A percentile compares a stretch with the other conserved stretches of the same genome.
These are phyloP conservation scores for Aurelia sp. DNA, from an alignment of 30 jellyfish, hydroid and myxozoan species.

Conservation along the genomic window DNA sequence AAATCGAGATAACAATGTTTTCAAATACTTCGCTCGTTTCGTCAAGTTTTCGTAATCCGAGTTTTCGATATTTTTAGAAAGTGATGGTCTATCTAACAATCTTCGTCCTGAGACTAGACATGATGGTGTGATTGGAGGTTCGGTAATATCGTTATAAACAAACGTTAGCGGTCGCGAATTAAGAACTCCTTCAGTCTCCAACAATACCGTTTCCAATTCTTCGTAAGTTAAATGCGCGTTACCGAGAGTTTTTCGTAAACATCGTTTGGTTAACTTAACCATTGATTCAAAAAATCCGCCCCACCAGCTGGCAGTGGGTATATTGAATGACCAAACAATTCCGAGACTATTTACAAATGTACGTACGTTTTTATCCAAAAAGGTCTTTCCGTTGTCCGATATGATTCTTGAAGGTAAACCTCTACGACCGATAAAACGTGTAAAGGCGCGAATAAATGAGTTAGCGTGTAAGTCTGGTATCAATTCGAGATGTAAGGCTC, in stretches of 20 bases:
- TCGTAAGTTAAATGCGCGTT: conserved; percentile 2
- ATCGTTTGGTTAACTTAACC: conserved; percentile 32
- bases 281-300: conserved; percentile 68
- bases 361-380: not conserved
- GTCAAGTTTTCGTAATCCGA: not conserved
- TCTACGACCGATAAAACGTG: conserved; percentile 56
- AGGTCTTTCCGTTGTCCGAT: conserved; percentile 69
- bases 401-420: conserved; percentile 47
- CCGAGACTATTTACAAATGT: conserved; percentile 12
- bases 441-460: conserved; percentile 32
- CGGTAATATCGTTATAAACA: conserved; percentile 8
- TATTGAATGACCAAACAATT: conserved; percentile 39
- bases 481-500: conserved; percentile 74
- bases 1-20: conserved; percentile 17
- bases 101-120: conserved; percentile 45
- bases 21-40: not conserved
- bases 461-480: conserved; percentile 52
- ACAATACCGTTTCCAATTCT: not conserved
- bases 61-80: not conserved
- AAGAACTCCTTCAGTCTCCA: conserved; percentile 26
- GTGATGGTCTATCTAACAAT: not conserved
- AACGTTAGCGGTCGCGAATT: conserved; percentile 59
- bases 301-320: conserved; percentile 50
- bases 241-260: conserved; percentile 42
- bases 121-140: conserved; percentile 52